Percentiles rank a stretch among this genome's conserved stretches.
Evolutionary conservation across 2,797 vertebrate species (phyloP).

Genomic region (Helarctos malayanus): DNA sequence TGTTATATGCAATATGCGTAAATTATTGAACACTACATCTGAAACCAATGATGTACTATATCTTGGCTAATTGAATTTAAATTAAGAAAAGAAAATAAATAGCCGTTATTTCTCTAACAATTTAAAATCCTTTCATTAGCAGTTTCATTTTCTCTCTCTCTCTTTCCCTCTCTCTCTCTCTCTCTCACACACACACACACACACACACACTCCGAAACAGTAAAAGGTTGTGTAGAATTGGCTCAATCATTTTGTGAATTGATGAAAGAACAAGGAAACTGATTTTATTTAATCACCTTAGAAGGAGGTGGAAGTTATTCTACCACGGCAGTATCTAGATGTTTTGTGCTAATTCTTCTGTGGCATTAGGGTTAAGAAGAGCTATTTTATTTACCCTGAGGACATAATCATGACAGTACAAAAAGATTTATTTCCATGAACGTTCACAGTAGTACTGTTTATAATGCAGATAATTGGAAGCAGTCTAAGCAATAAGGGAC

Average conservation of each 20-base stretch:
- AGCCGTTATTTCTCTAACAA: not conserved
- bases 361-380: not conserved
- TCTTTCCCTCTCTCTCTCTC: fast-evolving
- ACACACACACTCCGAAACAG: not conserved
- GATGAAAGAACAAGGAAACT: not conserved
- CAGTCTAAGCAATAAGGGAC: not conserved
- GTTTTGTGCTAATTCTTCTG: constrained; percentile 21
- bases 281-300: not conserved
- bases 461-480: constrained; percentile 24
- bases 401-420: not conserved
- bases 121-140: constrained; percentile 14
- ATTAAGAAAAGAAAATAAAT: not conserved
- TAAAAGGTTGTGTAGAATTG: not conserved
- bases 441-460: not conserved
- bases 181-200: not conserved
- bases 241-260: not conserved
- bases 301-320: not conserved
- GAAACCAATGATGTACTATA: not conserved
- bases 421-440: constrained; percentile 14
- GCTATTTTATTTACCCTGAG: not conserved
- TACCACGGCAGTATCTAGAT: not conserved
- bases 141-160: not conserved
- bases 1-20: not conserved
- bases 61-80: not conserved
- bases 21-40: not conserved